These are phyloP conservation scores for Spicauda simplicius DNA, from an alignment of 2,888 invertebrate genomes.

Conservation along the genomic window DNA sequence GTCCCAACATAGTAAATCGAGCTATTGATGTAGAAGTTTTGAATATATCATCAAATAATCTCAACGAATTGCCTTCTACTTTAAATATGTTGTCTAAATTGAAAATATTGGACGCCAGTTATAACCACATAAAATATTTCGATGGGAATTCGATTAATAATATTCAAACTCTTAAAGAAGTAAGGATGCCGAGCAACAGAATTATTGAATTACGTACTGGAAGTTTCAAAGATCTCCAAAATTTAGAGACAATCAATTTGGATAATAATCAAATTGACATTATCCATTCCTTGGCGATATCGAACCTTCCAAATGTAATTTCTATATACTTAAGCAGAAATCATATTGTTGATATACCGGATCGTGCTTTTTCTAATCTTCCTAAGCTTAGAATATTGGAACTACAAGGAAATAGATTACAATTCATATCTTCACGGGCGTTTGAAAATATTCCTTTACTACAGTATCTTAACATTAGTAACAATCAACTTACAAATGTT, in stretches of 20 bases:
- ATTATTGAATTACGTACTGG: slow-evolving; percentile 88
- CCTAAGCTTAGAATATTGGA: slow-evolving; percentile 90
- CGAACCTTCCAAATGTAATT: slow-evolving; percentile 87
- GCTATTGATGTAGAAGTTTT: slow-evolving; percentile 89
- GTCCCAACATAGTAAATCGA: slow-evolving; percentile 86
- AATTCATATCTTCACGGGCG: slow-evolving; percentile 89
- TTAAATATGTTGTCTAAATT: slow-evolving; percentile 88
- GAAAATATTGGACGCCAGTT: slow-evolving; percentile 90
- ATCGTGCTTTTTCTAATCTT: slow-evolving; percentile 90
- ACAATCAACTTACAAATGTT: slow-evolving; percentile 90
- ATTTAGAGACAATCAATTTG: slow-evolving; percentile 90
- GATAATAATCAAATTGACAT: slow-evolving; percentile 92
- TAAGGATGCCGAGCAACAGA: slow-evolving; percentile 90
- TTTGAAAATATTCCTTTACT: slow-evolving; percentile 92
- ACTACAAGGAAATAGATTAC: slow-evolving; percentile 91
- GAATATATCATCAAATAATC: slow-evolving; percentile 91
- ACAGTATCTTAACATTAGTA: slow-evolving; percentile 92
- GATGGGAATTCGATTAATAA: slow-evolving; percentile 89
- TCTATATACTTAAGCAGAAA: slow-evolving; percentile 89
- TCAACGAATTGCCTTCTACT: slow-evolving; percentile 89
- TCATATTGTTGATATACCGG: slow-evolving; percentile 90
- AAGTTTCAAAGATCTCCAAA: slow-evolving; percentile 88
- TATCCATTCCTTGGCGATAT: slow-evolving; percentile 89
- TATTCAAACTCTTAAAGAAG: slow-evolving; percentile 87
- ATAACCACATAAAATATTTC: slow-evolving; percentile 89